Conservation (phyloP, 2,113 vertebrate species). For the Pyrgilauda ruficollis region DNA sequence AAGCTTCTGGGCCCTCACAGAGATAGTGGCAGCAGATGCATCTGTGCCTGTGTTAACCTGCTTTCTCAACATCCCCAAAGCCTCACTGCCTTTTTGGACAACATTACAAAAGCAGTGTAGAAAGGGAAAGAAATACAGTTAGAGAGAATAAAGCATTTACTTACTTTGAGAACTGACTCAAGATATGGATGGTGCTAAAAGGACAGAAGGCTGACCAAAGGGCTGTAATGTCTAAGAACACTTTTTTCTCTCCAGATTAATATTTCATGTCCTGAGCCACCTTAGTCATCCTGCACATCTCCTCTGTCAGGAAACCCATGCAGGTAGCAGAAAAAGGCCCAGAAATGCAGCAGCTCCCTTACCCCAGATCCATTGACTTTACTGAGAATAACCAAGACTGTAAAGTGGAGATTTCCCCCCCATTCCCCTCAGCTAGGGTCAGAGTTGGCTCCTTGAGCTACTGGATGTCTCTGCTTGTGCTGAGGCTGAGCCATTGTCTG, state of each 20-base stretch:
- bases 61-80: slow-evolving; percentile 8
- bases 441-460: not conserved
- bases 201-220: not conserved
- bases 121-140: not conserved
- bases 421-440: not conserved
- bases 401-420: not conserved
- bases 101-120: not conserved
- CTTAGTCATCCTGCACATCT: not conserved
- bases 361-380: not conserved
- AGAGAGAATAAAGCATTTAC: not conserved
- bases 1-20: slow-evolving; percentile 6
- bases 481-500: too few species aligned
- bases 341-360: not conserved
- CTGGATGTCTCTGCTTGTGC: not conserved
- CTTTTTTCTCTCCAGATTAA: not conserved
- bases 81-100: slow-evolving; percentile 18
- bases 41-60: slow-evolving; percentile 12
- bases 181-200: not conserved
- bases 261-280: not conserved
- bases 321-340: not conserved
- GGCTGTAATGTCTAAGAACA: not conserved
- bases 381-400: not conserved
- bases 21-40: not conserved
- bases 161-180: not conserved
- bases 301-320: not conserved